Conservation (phyloP, 2,113 vertebrate genomes). For the Abramis brama region DNA sequence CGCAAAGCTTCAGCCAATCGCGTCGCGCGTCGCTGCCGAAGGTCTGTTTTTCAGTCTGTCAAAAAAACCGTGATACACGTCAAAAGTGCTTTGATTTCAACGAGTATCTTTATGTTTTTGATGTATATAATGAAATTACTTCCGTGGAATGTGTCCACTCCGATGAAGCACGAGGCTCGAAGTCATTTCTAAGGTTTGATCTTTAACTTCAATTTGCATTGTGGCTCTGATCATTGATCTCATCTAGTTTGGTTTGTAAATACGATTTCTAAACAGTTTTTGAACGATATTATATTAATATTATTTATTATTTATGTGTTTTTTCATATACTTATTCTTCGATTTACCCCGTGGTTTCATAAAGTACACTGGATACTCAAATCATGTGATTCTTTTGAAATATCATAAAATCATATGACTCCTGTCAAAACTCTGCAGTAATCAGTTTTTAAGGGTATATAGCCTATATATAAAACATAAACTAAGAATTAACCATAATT, state of each 20-base stretch:
- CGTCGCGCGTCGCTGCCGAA: not conserved
- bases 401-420: not conserved
- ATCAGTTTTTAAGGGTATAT: not conserved
- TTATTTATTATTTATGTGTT: not conserved
- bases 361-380: not conserved
- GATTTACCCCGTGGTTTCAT: not conserved
- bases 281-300: not conserved
- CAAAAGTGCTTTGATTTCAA: not conserved
- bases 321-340: not conserved
- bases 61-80: not conserved
- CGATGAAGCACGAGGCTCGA: not conserved
- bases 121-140: not conserved
- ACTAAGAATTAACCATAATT: too few relatives aligned
- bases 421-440: not conserved
- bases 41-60: not conserved
- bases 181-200: not conserved
- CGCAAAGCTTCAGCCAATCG: not conserved
- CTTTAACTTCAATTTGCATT: not conserved
- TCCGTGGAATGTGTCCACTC: not conserved
- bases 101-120: not conserved
- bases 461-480: too few relatives aligned
- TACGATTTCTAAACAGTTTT: not conserved
- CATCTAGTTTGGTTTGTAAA: not conserved
- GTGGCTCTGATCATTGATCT: not conserved
- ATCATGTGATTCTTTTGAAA: not conserved